Base-by-base conservation (phyloP, 2,888 invertebrate species). In the Agrotis ipsilon region DNA sequence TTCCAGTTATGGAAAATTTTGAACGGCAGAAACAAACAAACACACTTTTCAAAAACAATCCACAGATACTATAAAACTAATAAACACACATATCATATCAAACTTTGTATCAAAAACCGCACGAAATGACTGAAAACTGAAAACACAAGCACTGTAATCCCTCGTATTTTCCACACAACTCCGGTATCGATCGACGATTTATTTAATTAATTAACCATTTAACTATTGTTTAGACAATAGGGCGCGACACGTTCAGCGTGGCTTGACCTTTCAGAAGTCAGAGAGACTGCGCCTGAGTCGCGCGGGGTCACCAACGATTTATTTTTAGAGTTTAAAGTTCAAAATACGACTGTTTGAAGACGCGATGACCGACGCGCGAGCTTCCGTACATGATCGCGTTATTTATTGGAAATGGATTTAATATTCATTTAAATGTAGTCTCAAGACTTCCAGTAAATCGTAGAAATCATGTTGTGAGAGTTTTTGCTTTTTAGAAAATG, bases 281-380 rank as follows among this genome's bases (percentile, higher is more conserved):
- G 88, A 89, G 88, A 92, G 95, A 94, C 96, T 95, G 96, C 93
- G 94, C 92, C 83, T 77, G 92, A 92, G 94, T 93, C 92, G 93
- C 88, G 92, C 94, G 95, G 96, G 96, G 96, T 96, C 96, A 96
- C 92, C 91, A 90, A 87, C 87, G 89, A 90, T 92, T 92, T 96
- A 96, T 96, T 96, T 96, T 96, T 96, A 96, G 96, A 96, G 96
- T 96, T 96, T 95, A 96, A 96, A 96, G 96, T 96, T 96, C 96
- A 96, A 94, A 96, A 95, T 95, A 94, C 95, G 92, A 89, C 92
- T 92, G 92, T 91, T 93, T 83, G 90, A 89, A 90, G 90, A 86
- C 87, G 86, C 85, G 88, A 83, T 85, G 87, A 85, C 80, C 87
- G 86, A 76, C 75, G 75, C 69, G 69, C 68, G 77, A 69, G 85